Conservation (phyloP, 2,888 invertebrate genomes). For the Rotaria macrura region DNA sequence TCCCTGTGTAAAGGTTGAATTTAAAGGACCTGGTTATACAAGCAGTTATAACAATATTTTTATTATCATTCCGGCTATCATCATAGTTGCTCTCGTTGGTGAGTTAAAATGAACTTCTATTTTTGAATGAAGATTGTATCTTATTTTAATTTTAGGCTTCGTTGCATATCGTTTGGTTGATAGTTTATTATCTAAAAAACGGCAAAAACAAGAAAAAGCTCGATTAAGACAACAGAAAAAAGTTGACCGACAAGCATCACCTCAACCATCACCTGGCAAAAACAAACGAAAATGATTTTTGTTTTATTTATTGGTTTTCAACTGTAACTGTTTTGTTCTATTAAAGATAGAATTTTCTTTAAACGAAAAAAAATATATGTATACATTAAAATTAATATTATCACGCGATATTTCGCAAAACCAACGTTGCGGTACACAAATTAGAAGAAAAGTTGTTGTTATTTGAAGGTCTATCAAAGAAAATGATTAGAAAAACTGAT, state of each 20-base stretch:
- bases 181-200: not conserved
- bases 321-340: not conserved
- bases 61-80: conserved; percentile 16
- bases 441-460: no score
- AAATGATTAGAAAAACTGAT: no score
- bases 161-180: conserved; percentile 15
- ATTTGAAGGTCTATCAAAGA: no score
- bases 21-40: conserved; percentile 12
- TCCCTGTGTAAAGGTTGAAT: not conserved
- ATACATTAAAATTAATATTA: not conserved
- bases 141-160: not conserved
- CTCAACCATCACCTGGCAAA: not conserved
- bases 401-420: not conserved
- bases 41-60: not conserved
- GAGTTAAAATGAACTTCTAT: not conserved
- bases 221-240: not conserved
- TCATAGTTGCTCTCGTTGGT: not conserved
- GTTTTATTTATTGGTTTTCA: not conserved
- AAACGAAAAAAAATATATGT: not conserved
- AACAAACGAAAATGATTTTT: not conserved
- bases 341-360: not conserved
- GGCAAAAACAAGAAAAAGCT: conserved; percentile 9
- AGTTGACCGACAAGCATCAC: not conserved
- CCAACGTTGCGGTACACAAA: no score
- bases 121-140: not conserved